Evolutionary conservation across 2,797 vertebrate species (phyloP).

Genomic region (Muscicapa striata): DNA sequence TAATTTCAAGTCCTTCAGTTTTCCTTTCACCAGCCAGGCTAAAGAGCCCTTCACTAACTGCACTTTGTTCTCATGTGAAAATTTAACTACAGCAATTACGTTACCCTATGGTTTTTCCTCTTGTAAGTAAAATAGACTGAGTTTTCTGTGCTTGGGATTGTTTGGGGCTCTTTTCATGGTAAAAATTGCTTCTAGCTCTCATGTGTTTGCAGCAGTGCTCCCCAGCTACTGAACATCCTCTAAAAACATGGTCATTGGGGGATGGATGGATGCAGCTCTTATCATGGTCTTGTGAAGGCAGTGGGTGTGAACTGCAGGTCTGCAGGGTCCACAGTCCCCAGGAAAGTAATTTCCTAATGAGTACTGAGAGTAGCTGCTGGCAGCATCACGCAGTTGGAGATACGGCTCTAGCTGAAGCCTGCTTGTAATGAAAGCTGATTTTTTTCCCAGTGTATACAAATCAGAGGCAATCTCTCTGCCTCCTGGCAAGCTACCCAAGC

Average conservation of each 20-base stretch:
- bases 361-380: neutral
- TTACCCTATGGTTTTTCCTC: neutral
- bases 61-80: neutral
- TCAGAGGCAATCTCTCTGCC: neutral
- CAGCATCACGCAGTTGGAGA: neutral
- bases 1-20: neutral
- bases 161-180: neutral
- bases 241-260: fast-evolving
- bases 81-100: neutral
- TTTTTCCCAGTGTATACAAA: neutral
- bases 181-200: neutral
- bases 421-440: neutral
- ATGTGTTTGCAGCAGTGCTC: neutral
- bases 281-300: neutral
- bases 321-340: neutral
- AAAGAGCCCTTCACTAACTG: neutral
- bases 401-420: neutral
- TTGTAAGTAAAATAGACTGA: neutral
- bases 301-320: neutral
- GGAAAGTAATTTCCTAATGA: neutral
- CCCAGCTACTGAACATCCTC: neutral
- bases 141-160: neutral
- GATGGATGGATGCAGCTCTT: neutral
- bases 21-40: neutral
- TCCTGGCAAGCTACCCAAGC: constrained; percentile 7